Evolutionary conservation across 1,140 invertebrate species (phyloP), one percentile per base, ranked within the genome.

Genomic region (Dreissena rostriformis): DNA sequence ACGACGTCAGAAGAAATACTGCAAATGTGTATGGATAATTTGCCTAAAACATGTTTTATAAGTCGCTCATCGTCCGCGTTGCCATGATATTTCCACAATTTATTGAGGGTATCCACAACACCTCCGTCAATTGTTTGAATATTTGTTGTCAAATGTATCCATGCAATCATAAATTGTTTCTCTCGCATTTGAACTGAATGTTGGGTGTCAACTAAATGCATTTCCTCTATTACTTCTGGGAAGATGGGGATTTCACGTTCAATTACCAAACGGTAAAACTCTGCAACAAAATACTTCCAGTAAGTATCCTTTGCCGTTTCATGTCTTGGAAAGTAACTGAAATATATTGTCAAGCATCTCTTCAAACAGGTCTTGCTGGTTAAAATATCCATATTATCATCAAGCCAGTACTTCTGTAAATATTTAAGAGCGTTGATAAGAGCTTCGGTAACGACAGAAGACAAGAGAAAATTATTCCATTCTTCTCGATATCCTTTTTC

Each of bases 401-500:
- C 14, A 26, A 85, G 72, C 14, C 77, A 49, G 6, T 53, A 6
- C 12, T 26, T n/a, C 70, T 85, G 83, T 15, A 88, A 19, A 8
- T 22, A 24, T 51, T 83, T 14, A 0, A 90, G 22, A 17, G 73
- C 52, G 29, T 74, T 65, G 4, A 86, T 70, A 65, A 87, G 90
- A 8, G 88, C 88, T 70, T 84, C 87, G 17, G 86, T 78, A 65
- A 91, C 76, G 0, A 90, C 66, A 24, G 86, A 49, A 8, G 74
- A 26, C 0, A 88, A 39, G 15, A 91, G 78, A 15, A 76, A 52
- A 15, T 75, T 57, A 74, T 92, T 92, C 91, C 91, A 92, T 28
- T 82, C 82, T 53, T 84, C 86, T 39, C 84, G 81, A 7, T 65
- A 55, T 28, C 82, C 75, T 49, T 63, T 75, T 12, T 87, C 71